Base-by-base conservation (phyloP, 2,888 invertebrate species). In the Drosophila silvestris region DNA sequence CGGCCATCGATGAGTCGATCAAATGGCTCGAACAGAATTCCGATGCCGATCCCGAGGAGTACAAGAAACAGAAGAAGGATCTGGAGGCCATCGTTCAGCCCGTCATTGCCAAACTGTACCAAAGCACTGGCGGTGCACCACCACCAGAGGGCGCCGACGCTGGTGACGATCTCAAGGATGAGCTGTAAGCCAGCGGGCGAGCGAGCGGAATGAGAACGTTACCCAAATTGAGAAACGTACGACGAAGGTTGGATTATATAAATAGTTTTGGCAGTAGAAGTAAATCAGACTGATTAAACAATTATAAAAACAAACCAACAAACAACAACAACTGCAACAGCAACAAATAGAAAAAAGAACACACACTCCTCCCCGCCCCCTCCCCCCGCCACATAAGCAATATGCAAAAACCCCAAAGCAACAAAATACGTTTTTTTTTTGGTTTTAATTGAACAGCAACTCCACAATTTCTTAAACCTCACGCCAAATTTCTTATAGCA, bases 11-110 rank as follows among this genome's bases (percentile, higher is more conserved):
- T 72, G 98, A 98, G 85, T 97, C 98, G 82, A 99, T 99, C 93
- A 98, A 99, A 92, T 99, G 99, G 99, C 94, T 99, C 79, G 99
- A 99, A 94, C 96, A 97, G 83, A 99, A 99, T 94, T 97, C 97
- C 90, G 98, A 98, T 90, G 97, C 97, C 0, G 98, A 98, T 74
- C 95, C 97, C 0, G 98, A 98, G 87, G 98, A 98, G 71, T 97
- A 97, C 94, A 98, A 98, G 94, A 97, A 97, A 91, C 98, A 99
- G 93, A 99, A 97, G 96, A 99, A 99, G 93, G 96, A 98, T 82
- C 94, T 99, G 60, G 98, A 99, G 93, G 97, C 97, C 85, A 96
- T 99, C 44, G 98, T 99, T 0, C 98, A 99, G 93, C 99, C 99
- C 12, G 99, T 99, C 93, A 97, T 99, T 92, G 96, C 98, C 64